Evolutionary conservation across 2,113 vertebrate species (phyloP).

Genomic region (Rhabdomys dilectus): DNA sequence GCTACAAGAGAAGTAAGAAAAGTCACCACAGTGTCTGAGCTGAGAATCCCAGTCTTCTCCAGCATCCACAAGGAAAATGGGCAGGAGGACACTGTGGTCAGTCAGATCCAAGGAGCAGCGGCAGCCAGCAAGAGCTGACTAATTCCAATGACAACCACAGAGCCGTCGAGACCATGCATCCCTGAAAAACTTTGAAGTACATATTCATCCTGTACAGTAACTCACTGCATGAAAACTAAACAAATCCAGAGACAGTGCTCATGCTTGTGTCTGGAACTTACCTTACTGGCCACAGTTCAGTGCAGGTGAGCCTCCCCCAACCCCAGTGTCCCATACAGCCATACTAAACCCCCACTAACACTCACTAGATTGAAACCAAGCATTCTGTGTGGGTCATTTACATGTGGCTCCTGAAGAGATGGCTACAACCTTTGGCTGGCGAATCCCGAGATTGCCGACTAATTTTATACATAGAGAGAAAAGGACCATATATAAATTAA

Average conservation of each 20-base stretch:
- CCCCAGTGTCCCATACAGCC: background rate
- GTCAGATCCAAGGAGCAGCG: fast-evolving
- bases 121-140: background rate
- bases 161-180: background rate
- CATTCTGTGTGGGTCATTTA: background rate
- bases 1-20: conserved; percentile 81
- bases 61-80: background rate
- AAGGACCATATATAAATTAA: background rate
- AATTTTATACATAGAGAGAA: conserved; percentile 8
- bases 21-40: background rate
- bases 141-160: background rate
- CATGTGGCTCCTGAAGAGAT: background rate
- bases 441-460: conserved; percentile 8
- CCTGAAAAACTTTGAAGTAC: background rate
- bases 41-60: no score
- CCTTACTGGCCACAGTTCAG: background rate
- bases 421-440: background rate
- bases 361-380: background rate
- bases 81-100: background rate
- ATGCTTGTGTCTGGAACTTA: background rate
- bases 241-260: background rate
- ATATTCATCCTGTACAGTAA: background rate
- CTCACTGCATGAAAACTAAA: background rate
- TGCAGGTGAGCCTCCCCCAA: background rate
- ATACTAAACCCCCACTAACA: background rate